Conservation (phyloP, 1,140 invertebrate species). For the Asobara japonica region DNA sequence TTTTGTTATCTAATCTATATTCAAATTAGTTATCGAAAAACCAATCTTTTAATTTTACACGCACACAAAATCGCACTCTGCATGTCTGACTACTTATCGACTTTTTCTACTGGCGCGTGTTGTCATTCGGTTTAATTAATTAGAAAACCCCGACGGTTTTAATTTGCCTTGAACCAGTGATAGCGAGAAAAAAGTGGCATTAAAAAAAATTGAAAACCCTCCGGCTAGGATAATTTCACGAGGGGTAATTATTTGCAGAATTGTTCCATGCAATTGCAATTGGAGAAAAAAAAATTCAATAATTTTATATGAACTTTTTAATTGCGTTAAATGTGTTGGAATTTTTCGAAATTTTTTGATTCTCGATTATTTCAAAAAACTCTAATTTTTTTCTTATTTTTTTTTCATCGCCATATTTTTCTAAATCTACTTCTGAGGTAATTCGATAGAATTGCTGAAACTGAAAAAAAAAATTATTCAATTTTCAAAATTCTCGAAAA, state of each 20-base stretch:
- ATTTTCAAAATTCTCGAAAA: not conserved
- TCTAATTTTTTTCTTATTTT: too few relatives aligned
- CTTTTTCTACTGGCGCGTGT: not conserved
- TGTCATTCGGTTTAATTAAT: not conserved
- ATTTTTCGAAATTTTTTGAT: too few relatives aligned
- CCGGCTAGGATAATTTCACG: not conserved
- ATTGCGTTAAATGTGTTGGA: too few relatives aligned
- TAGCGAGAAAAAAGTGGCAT: not conserved
- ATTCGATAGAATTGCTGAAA: too few relatives aligned
- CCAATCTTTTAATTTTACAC: not conserved
- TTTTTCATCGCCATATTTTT: too few relatives aligned
- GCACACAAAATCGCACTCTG: not conserved
- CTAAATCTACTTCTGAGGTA: too few relatives aligned
- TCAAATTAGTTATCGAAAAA: too few relatives aligned
- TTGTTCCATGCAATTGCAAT: not conserved
- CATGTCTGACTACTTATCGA: conserved; percentile 1
- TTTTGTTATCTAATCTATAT: too few relatives aligned
- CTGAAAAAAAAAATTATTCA: too few relatives aligned
- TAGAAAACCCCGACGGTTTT: not conserved
- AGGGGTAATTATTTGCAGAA: not conserved
- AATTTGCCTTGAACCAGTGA: not conserved
- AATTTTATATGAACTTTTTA: too few relatives aligned
- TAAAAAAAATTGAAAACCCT: not conserved
- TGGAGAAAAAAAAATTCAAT: too few relatives aligned
- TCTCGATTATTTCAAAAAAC: too few relatives aligned